Base-by-base conservation (phyloP, 2,888 invertebrate genomes). In the Pollenia angustigena region DNA sequence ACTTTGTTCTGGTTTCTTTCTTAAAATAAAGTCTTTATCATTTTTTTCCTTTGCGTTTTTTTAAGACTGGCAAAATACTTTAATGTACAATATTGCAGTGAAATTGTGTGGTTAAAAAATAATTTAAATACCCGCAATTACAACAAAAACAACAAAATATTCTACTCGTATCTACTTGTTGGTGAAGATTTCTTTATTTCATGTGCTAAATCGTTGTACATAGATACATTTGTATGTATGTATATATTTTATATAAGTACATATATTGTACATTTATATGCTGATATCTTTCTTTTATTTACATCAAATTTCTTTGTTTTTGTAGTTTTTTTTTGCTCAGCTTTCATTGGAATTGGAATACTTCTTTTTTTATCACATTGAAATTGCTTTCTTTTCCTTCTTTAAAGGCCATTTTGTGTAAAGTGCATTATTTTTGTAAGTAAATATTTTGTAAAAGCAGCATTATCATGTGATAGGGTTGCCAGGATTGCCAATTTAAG, bases 1-100 rank as follows among this genome's bases (percentile, higher is more conserved):
- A 48, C 66, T 81, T 74, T 81, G 81, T 81, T 74, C 81, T 72
- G 72, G 48, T 56, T 81, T 74, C 74, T 81, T 66, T 66, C 58
- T 50, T 58, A 12, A 69, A 68, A 72, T 2, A 58, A 62, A 60
- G 10, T 23, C 23, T 80, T 62, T 72, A 72, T 72, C 12, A 11
- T 48, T 44, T 66, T 66, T 11, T 69, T 79, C 62, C 11, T 44
- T 52, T 60, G n/a, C 62, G 6, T 32, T 32, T 66, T 62, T 64
- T 46, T 54, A 48, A 68, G 46, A 68, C 42, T 68, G 46, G 46
- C 74, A 62, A 32, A 32, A 62, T 58, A 50, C 60, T 48, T 74
- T 64, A 16, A 54, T n/a, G 32, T 44, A 46, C 23, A 68, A 68
- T 50, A 62, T 62, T 80, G 52, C 50, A 32, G 52, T 48, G 58